Conservation (phyloP, 2,113 vertebrate genomes). For the Vulpes ferrilata region DNA sequence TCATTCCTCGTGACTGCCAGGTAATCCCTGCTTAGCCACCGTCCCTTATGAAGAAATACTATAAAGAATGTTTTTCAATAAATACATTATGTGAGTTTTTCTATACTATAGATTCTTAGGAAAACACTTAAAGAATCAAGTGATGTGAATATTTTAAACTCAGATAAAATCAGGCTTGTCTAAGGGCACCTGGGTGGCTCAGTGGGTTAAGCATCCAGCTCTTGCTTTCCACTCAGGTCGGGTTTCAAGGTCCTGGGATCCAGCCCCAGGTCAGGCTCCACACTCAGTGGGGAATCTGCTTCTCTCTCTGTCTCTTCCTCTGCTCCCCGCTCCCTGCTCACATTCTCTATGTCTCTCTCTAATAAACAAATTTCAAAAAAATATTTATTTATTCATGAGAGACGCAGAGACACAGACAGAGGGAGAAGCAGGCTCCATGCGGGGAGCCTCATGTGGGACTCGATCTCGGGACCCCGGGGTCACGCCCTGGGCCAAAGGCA, state of each 20-base stretch:
- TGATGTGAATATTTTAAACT: not conserved
- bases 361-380: not conserved
- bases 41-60: too few species aligned
- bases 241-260: not conserved
- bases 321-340: not conserved
- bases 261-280: not conserved
- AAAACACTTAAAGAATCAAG: not conserved
- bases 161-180: not conserved
- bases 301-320: not conserved
- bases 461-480: too few species aligned
- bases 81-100: not conserved
- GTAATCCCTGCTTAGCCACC: too few species aligned
- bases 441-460: too few species aligned
- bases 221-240: not conserved
- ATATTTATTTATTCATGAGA: too few species aligned
- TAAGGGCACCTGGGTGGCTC: not conserved
- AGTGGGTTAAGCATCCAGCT: not conserved
- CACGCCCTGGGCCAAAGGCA: too few species aligned
- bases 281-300: not conserved
- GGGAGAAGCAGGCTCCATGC: too few species aligned
- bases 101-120: too few species aligned
- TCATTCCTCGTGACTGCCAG: not conserved
- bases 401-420: too few species aligned
- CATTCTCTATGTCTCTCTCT: not conserved
- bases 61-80: not conserved